Evolutionary conservation across 23 tunicate species (phyloP), one percentile per base, ranked within the genome.

Genomic region (Clavelina lepadiformis): DNA sequence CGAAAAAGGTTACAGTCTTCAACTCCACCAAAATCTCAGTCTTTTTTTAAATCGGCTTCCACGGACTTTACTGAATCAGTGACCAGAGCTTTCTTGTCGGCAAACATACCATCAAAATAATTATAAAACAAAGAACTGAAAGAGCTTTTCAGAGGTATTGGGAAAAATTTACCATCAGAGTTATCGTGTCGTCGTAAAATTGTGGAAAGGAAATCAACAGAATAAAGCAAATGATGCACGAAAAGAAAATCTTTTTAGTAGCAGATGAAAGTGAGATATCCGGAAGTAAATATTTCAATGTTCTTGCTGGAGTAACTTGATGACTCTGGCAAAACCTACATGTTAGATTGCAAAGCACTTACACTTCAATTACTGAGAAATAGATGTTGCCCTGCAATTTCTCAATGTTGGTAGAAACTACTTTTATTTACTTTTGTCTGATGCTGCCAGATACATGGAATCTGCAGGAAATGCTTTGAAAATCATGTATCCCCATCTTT

Each of bases 71-170:
- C 21, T n/a, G 21, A 11, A 53, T 53, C 58, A 27, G 58, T 53
- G 11, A 41, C 49, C 49, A 41, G 15, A 41, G 49, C 49, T 41
- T 41, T 41, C 49, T 41, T 41, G 49, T 53, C 58, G 20, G 58
- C 58, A 27, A 27, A 53, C 21, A 53, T 53, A n/a, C 21, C 58
- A 5, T 27, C 23, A 53, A 53, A 53, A n/a, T n/a, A 53, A 27
- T 53, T 53, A n/a, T 27, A 53, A n/a, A 53, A 53, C 58, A 53
- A 53, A 53, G 58, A 53, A 53, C n/a, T 53, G 21, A 53, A 53
- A 27, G 26, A 8, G 58, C 58, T 53, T 13, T n/a, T 53, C 58
- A 53, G 5, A 53, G 21, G 23, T 53, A 53, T 53, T 11, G 15
- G 58, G 23, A 53, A 11, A n/a, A 53, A 13, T 53, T 11, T 53